Base-by-base conservation (phyloP, 2,797 vertebrate genomes). In the Glyptemys insculpta region DNA sequence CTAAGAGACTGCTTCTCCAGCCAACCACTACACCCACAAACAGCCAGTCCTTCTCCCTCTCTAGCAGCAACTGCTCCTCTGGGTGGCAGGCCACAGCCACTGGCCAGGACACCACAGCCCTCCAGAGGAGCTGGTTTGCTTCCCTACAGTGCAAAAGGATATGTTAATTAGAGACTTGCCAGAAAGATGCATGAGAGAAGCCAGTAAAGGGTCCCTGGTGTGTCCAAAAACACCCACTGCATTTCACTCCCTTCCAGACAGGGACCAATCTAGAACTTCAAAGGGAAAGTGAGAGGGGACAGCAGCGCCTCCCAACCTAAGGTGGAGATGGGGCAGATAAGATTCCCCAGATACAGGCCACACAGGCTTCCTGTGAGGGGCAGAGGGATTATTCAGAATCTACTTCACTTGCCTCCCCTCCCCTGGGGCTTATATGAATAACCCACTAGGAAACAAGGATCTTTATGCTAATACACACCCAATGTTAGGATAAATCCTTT, bases 191-290 rank as follows among this genome's bases (percentile, higher is more conserved):
- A 87, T 2, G 31, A 89, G 90, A 74, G 91, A 87, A 92, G 94
- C 47, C 83, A 78, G 78, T 87, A 88, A 94, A 72, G 68, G 84
- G 91, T 52, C 23, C 4, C 14, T 59, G 44, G 5, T 95, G 49
- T 56, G 93, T 93, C 91, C 78, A 92, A 92, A 97, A 82, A 44
- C 56, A 95, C 74, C 87, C 89, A 59, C 59, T 91, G 81, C 84
- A 83, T 94, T 95, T 92, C 88, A 81, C n/a, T 97, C 92, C 86
- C 88, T 96, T 91, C 93, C 87, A 94, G 90, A 94, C 95, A 94
- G 47, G 37, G 94, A 91, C 94, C 95, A 98, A 86, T 97, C 95
- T 97, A 98, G 92, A 97, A 98, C 97, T 98, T 98, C 98, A 98
- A 98, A 98, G 98, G 97, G 90, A 95, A 98, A 96, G 94, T 4